Base-by-base conservation (phyloP, 2,888 invertebrate genomes). In the Lysandra coridon region DNA sequence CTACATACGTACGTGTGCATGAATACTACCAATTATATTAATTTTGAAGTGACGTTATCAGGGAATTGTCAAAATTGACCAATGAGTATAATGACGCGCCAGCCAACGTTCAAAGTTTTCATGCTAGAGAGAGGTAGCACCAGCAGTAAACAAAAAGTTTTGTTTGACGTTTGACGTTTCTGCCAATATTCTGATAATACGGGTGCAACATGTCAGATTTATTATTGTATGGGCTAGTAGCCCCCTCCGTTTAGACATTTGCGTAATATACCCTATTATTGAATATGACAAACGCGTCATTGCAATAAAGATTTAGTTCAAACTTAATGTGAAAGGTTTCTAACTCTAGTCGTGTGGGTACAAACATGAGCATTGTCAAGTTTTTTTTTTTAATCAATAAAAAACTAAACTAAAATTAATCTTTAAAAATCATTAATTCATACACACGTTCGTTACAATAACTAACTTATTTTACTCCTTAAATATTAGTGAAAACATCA, bases 1-100 rank as follows among this genome's bases (percentile, higher is more conserved):
- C 87, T 80, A 87, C 84, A 87, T 80, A 80, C 75, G 33, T 44
- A 79, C 64, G 79, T 62, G 49, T 60, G 75, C 44, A 79, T 79
- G 79, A 76, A 76, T 69, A 69, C 14, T 33, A 64, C 10, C 6
- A 4, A 30, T 10, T 64, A 10, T 53, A 14, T 53, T 53, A 14
- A 53, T 53, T 53, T 53, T 53, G 14, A 53, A 53, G 12, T 53
- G 53, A 53, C 12, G 53, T 12, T 3, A 53, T 53, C 10, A 12
- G 14, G 53, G 17, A 57, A 57, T 4, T 17, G 4, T 17, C 17
- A 3, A 57, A 57, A 57, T 17, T 17, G 17, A 57, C 57, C 57
- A 17, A 17, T 57, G 57, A 53, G 14, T 57, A 17, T 17, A 57
- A 57, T 14, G 12, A 57, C 17, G 57, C 17, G 12, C 4, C 3